Evolutionary conservation across 2,113 vertebrate genomes (phyloP).

Genomic region (Myrmecobius fasciatus): DNA sequence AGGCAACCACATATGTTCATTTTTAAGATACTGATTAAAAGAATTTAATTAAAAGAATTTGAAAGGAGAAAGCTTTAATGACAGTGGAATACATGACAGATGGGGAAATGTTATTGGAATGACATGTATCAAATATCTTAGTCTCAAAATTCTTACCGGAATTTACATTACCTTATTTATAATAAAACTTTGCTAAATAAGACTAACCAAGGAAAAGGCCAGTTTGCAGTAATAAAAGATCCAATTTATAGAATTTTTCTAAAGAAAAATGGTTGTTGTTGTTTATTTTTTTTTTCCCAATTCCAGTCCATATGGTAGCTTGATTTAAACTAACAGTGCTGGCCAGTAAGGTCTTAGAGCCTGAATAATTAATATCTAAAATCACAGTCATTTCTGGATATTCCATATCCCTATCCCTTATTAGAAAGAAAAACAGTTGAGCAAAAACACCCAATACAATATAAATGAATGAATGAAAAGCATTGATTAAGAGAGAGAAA

Average conservation of each 20-base stretch:
- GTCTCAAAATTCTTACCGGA: neutral
- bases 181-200: slow-evolving; percentile 16
- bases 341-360: slow-evolving; percentile 2
- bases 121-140: neutral
- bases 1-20: neutral
- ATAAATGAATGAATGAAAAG: neutral
- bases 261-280: neutral
- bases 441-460: neutral
- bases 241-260: slow-evolving; percentile 25
- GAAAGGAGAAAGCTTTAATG: neutral
- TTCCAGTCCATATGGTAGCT: neutral
- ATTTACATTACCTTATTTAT: slow-evolving; percentile 13
- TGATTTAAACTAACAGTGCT: neutral
- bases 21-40: slow-evolving; percentile 32
- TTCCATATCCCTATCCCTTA: neutral
- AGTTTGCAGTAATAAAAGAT: slow-evolving; percentile 1
- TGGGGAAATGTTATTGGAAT: slow-evolving; percentile 22
- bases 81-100: neutral
- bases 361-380: slow-evolving; percentile 13
- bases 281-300: neutral
- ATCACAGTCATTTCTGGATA: neutral
- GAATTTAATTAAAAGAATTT: slow-evolving; percentile 15
- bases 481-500: neutral
- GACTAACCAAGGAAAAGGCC: neutral
- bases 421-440: neutral